Percentiles rank a stretch among this genome's conserved stretches.
Conservation (phyloP, 2,888 invertebrate species). For the Masnerella sp. region DNA sequence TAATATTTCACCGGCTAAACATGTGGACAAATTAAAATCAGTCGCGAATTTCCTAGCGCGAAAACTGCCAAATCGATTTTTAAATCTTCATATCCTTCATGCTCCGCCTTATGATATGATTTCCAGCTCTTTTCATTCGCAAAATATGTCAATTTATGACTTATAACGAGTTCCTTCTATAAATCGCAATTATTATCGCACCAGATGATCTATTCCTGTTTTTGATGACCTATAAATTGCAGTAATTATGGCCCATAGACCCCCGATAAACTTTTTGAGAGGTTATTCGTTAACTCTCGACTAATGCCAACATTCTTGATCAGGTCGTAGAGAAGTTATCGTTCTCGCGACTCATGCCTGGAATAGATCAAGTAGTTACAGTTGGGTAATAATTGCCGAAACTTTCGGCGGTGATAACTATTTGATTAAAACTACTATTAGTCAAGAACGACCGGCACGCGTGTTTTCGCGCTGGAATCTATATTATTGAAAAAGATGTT, state of each 20-base stretch:
- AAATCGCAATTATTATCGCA: slow-evolving; percentile 2
- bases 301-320: slow-evolving; percentile 30
- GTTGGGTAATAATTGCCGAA: slow-evolving; percentile 22
- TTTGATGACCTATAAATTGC: slow-evolving; percentile 5
- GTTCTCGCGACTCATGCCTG: slow-evolving; percentile 3
- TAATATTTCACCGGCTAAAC: background rate
- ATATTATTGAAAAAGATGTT: slow-evolving; percentile 8
- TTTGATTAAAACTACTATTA: slow-evolving; percentile 7
- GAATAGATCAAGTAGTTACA: slow-evolving; percentile 24
- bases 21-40: background rate
- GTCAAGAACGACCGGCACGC: background rate
- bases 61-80: background rate
- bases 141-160: too few relatives aligned
- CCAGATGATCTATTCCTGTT: background rate
- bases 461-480: background rate
- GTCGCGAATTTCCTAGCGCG: background rate
- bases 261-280: slow-evolving; percentile 17
- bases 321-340: slow-evolving; percentile 16
- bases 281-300: slow-evolving; percentile 12
- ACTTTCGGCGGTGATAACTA: slow-evolving; percentile 19
- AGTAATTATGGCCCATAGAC: background rate
- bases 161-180: background rate
- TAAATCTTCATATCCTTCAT: background rate
- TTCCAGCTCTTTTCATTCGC: too few relatives aligned
- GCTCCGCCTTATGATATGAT: too few relatives aligned